Base-by-base conservation (phyloP, 1,140 invertebrate genomes). In the Periplaneta americana region DNA sequence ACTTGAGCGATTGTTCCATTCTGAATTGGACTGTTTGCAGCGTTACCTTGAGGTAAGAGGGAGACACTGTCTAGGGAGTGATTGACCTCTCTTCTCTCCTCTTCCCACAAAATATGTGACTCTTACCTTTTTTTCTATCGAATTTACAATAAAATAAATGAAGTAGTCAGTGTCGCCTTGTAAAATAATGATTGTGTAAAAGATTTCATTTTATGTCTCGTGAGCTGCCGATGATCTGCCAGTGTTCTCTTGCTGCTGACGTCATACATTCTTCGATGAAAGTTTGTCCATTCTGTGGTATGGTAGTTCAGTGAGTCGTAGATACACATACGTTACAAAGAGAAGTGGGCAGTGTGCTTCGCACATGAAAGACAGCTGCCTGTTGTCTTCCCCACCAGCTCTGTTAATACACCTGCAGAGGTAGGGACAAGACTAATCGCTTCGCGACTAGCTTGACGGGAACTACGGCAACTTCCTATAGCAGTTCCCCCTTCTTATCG, bases 21-120 rank as follows among this genome's bases (percentile, higher is more conserved):
- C 22, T 28, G 36, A 78, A 34, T 28, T 78, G 76, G 76, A 78
- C 76, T 78, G 34, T 28, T 8, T n/a, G n/a, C 15, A 28, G 39
- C 79, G 79, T 80, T 80, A 80, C 79, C 79, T 80, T 80, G 48
- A 74, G 31, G 39, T 36, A 31, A 37, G 78, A 35, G 28, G n/a
- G 18, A 39, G 78, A 79, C n/a, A n/a, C n/a, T n/a, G n/a, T n/a
- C n/a, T n/a, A n/a, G 79, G 39, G 28, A 66, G 79, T 80, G 79
- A 80, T 80, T 66, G 79, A 80, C 79, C 36, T 80, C 37, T 22
- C 48, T 5, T 74, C 57, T 10, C 77, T 15, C 34, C 39, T 48
- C 39, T 48, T 48, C 4, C 39, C 17, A 15, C 39, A 0, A n/a
- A 22, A 13, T 66, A 66, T 28, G 48, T 66, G 48, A 66, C 48